Evolutionary conservation across 2,113 vertebrate species (phyloP).

Genomic region (Danionella cerebrum): DNA sequence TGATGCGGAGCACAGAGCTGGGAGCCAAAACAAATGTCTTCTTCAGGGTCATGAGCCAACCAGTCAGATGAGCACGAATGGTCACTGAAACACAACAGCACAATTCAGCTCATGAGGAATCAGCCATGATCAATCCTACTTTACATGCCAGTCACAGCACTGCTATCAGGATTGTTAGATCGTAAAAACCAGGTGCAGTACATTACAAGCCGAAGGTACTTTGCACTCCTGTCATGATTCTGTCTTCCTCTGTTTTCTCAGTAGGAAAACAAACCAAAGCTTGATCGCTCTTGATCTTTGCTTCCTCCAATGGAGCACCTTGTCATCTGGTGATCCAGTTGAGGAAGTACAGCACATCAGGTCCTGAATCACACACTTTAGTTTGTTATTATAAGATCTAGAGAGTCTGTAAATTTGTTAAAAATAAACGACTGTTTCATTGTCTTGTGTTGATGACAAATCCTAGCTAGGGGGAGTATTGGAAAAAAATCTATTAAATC

Average conservation of each 20-base stretch:
- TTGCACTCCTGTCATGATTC: not conserved
- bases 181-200: not conserved
- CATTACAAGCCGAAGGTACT: not conserved
- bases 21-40: slow-evolving; percentile 85
- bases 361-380: not conserved
- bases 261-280: not conserved
- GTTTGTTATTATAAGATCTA: not conserved
- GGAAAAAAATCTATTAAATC: too few relatives aligned
- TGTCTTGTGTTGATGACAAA: too few relatives aligned
- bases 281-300: not conserved
- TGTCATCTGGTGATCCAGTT: not conserved
- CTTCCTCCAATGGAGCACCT: not conserved
- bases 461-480: too few relatives aligned
- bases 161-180: not conserved
- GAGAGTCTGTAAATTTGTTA: not conserved
- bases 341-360: not conserved
- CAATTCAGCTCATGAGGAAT: not conserved
- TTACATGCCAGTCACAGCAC: not conserved
- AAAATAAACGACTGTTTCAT: too few relatives aligned
- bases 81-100: slow-evolving; percentile 59
- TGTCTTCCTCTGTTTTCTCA: not conserved
- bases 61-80: slow-evolving; percentile 78
- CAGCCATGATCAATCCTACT: not conserved
- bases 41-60: slow-evolving; percentile 88
- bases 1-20: slow-evolving; percentile 81